These are phyloP conservation scores for Bibio marci DNA, from an alignment of 2,888 invertebrate genomes.

Conservation along the genomic window DNA sequence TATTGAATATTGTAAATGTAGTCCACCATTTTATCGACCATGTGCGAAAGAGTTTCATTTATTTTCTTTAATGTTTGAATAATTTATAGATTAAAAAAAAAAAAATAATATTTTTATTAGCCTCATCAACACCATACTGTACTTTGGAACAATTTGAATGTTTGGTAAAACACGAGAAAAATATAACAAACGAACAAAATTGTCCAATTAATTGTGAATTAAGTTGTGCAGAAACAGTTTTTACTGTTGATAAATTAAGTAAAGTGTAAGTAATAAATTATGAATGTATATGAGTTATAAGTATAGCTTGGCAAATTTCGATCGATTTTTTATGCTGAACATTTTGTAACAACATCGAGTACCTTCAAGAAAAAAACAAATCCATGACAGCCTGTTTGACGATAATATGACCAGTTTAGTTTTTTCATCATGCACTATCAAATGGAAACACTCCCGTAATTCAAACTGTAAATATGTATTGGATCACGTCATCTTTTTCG, in stretches of 20 bases:
- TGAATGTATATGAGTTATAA: background rate
- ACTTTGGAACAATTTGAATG: conserved; percentile 40
- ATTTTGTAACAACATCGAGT: no score
- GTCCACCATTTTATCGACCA: conserved; percentile 51
- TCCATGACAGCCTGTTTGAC: no score
- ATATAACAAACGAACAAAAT: conserved; percentile 39
- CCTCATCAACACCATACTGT: conserved; percentile 32
- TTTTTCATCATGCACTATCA: no score
- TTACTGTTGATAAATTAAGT: conserved; percentile 54
- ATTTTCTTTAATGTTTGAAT: background rate
- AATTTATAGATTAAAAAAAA: conserved; percentile 1
- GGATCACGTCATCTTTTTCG: no score
- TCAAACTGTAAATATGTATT: no score
- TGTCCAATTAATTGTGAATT: conserved; percentile 46
- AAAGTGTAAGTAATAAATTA: conserved; percentile 33
- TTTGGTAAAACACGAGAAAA: conserved; percentile 33
- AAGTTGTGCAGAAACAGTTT: conserved; percentile 57
- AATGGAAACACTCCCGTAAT: no score
- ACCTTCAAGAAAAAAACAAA: no score
- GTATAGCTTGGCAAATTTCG: no score
- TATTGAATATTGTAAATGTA: conserved; percentile 45
- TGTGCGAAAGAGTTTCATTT: conserved; percentile 29
- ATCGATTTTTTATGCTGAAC: no score
- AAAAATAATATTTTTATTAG: no score
- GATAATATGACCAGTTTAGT: no score